Evolutionary conservation across 1,140 invertebrate species (phyloP), one percentile per base, ranked within the genome.

Genomic region (Drosophila sturtevanti): DNA sequence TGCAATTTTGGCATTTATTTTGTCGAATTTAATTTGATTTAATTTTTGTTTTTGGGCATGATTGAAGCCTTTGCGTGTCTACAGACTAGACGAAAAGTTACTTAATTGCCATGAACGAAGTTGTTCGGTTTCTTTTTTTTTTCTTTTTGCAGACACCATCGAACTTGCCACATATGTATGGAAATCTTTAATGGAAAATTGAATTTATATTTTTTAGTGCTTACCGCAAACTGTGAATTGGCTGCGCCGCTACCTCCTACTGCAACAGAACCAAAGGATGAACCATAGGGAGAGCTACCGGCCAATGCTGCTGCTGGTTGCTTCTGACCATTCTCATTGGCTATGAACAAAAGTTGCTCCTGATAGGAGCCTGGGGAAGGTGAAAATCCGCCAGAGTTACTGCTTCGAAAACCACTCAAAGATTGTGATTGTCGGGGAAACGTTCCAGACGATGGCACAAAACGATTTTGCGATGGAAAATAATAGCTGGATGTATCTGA

Each of bases 391-490:
- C 58, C 70, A 18, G 64, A 64, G 41, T 48, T 48, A 9, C 62
- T 54, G 14, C 66, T 27, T 1, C 82, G 72, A 68, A 63, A 80
- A 2, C 71, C 72, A 27, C 37, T 73, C 12, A 75, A 41, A 12
- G 66, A 52, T 18, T 59, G 77, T 21, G 68, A 68, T 24, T 59
- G 63, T 16, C 89, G 86, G 1, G 84, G 85, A 63, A 89, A 89
- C 24, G 73, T 56, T 22, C 82, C 73, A 11, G 86, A 79, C 34
- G 90, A 91, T 81, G 90, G 90, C 65, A 91, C 90, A 68, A 91
- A 91, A 41, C 90, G 90, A 61, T 89, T 91, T 81, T 90, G 90
- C 18, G 86, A 78, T 60, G 85, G 76, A 54, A 91, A 91, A 48
- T 91, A 91, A 72, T 91, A 91, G 64, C 77, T 77, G 41, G 80